Percentiles rank a stretch among this genome's conserved stretches.
Conservation (phyloP, 1,140 invertebrate genomes). For the Aphidius gifuensis region DNA sequence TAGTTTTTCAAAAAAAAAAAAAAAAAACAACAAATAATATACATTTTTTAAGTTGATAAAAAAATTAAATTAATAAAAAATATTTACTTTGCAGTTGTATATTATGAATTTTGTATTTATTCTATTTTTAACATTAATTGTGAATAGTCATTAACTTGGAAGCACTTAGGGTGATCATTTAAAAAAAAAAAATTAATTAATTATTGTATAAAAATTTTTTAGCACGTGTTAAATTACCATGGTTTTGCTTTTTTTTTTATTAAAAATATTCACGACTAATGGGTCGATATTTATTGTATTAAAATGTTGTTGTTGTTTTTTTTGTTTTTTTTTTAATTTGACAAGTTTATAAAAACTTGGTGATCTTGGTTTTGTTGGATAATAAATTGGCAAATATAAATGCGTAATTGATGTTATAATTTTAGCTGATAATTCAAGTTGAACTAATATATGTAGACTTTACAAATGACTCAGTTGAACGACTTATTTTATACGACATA, state of each 20-base stretch:
- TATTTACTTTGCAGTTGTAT: background rate
- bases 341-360: too few species aligned
- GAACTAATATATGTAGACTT: conserved; percentile 3
- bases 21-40: background rate
- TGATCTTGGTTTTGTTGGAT: background rate
- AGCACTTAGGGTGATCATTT: conserved; percentile 29
- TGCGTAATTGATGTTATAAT: background rate
- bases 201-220: background rate
- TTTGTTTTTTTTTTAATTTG: too few species aligned
- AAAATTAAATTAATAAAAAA: background rate
- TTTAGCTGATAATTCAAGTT: too few species aligned
- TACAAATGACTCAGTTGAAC: conserved; percentile 8
- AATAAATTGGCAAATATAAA: background rate
- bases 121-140: conserved; percentile 34
- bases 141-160: conserved; percentile 34
- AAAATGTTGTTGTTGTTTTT: too few species aligned
- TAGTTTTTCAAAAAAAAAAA: conserved; percentile 44
- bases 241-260: too few species aligned
- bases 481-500: conserved; percentile 20
- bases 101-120: conserved; percentile 23
- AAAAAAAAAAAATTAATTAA: background rate
- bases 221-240: background rate
- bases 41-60: background rate
- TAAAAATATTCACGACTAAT: too few species aligned
- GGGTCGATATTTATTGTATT: too few species aligned